Evolutionary conservation across 2,113 vertebrate species (phyloP).

Genomic region (Labeo catla): DNA sequence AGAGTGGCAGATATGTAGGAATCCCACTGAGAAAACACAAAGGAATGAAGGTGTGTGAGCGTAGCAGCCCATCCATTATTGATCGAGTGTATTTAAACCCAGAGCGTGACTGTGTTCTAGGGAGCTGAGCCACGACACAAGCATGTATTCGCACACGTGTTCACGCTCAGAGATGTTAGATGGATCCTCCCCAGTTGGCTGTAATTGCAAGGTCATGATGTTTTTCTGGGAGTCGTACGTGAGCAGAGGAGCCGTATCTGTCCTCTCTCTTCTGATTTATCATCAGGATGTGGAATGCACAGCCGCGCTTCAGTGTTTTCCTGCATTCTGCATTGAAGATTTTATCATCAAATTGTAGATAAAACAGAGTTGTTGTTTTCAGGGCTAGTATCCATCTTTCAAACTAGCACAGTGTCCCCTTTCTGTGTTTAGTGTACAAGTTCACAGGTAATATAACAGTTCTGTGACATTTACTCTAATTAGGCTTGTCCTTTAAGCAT

Average conservation of each 20-base stretch:
- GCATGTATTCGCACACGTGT: neutral
- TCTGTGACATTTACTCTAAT: slow-evolving; percentile 48
- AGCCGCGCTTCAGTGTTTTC: neutral
- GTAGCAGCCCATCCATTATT: slow-evolving; percentile 13
- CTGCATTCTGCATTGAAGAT: neutral
- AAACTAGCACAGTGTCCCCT: neutral
- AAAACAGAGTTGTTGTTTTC: neutral
- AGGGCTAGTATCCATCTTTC: neutral
- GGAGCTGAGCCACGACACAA: neutral
- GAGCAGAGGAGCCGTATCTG: neutral
- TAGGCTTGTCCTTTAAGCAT: slow-evolving; percentile 37
- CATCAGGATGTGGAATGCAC: neutral
- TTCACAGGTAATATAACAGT: slow-evolving; percentile 2
- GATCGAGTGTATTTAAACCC: slow-evolving; percentile 26
- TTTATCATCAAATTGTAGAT: neutral
- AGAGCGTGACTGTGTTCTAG: neutral
- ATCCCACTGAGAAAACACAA: slow-evolving; percentile 19
- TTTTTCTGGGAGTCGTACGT: slow-evolving; percentile 19
- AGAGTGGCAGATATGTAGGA: neutral
- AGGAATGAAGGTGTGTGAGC: slow-evolving; percentile 2
- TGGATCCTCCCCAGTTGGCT: slow-evolving; percentile 12
- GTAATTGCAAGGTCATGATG: slow-evolving; percentile 44
- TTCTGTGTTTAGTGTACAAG: neutral
- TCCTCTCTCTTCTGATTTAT: slow-evolving; percentile 15
- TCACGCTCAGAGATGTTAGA: neutral